These are phyloP conservation scores for Drosophila siamana DNA, from an alignment of 2,888 invertebrate species.

Conservation along the genomic window DNA sequence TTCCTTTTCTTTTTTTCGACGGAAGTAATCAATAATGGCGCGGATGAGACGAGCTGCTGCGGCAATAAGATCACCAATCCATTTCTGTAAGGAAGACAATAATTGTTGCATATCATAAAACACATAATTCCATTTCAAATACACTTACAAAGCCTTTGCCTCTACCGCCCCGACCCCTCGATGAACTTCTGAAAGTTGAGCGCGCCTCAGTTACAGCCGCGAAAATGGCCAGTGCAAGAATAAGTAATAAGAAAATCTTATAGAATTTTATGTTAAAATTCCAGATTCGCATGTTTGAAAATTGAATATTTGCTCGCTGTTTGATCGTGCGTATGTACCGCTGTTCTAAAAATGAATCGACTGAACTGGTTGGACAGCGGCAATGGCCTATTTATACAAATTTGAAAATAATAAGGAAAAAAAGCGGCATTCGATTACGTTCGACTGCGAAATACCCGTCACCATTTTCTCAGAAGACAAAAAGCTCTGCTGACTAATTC, in stretches of 20 bases:
- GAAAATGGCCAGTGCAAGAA: not conserved
- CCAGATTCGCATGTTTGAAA: not conserved
- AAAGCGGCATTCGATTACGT: not conserved
- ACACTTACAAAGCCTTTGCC: not conserved
- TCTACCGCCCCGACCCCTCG: not conserved
- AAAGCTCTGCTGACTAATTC: not conserved
- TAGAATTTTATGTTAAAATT: slow-evolving; percentile 1
- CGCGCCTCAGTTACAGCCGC: not conserved
- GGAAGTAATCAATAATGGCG: not conserved
- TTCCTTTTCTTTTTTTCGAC: not conserved
- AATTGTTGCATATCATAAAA: not conserved
- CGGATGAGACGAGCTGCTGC: not conserved
- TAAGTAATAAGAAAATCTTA: not conserved
- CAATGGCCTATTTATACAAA: slow-evolving; percentile 1
- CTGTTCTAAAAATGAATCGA: not conserved
- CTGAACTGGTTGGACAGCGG: not conserved
- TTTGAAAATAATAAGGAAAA: not conserved
- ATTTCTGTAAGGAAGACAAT: not conserved
- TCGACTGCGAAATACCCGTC: not conserved
- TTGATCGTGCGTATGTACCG: not conserved
- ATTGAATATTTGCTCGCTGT: not conserved
- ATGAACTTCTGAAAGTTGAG: not conserved
- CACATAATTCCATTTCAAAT: too few species aligned
- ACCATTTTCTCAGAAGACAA: not conserved
- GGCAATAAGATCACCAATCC: not conserved